Base-by-base conservation (phyloP, 2,888 invertebrate genomes). In the Rosalia funebris region DNA sequence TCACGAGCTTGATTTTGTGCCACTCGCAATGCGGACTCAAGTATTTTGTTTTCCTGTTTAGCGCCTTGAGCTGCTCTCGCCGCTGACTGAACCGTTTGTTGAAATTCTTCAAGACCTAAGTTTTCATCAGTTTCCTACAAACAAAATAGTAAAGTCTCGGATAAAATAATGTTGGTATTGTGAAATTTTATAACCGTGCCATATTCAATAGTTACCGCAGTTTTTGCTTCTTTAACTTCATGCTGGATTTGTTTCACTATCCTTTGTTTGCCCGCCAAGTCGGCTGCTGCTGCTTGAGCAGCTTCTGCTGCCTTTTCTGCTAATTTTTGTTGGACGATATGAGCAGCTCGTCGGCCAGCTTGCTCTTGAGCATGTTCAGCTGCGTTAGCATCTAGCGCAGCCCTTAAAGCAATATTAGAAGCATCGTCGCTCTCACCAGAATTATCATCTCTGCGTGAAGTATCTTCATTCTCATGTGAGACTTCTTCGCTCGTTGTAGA, bases 331-430 rank as follows among this genome's bases (percentile, higher is more conserved):
- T 90, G 90, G 0, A 74, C 73, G 88, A 90, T 89, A 77, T 87
- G 88, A 11, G 89, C 83, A 2, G 89, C 89, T 71, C 89, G 88
- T 50, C 87, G 87, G 4, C 88, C 89, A n/a, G 89, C 90, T 0
- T 88, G 86, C 73, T 88, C 87, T 69, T 34, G 34, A n/a, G 34
- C 34, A 34, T 34, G 2, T 34, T 34, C 34, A n/a, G 34, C 34
- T 7, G 89, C 87, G 71, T 90, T 90, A 0, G 91, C 90, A 75
- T 90, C 90, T 42, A 88, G 87, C 0, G 91, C 91, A 0, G 90
- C 91, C 70, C 89, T 89, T 71, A 88, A 86, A 0, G 91, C 91
- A 71, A 91, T 89, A 74, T 83, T 87, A 0, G 87, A 83, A 0
- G 88, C 87, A 5, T 25, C 25, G 25, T 3, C 25, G 25, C 7